Evolutionary conservation across 1,140 invertebrate genomes (phyloP).

Genomic region (Colletes gigas): DNA sequence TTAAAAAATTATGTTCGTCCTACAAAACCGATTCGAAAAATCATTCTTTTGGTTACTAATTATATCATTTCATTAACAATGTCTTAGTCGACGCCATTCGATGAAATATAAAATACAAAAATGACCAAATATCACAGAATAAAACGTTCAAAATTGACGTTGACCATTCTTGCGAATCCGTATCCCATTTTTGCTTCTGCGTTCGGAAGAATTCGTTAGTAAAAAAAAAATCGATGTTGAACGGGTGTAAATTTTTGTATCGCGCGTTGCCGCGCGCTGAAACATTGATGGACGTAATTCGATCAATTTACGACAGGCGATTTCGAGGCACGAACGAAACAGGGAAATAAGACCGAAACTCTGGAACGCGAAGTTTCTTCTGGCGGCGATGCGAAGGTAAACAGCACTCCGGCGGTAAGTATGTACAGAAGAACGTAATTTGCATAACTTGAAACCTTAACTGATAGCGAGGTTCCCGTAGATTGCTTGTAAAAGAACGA

Average conservation of each 20-base stretch:
- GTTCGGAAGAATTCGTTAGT: neutral
- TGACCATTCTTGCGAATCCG: neutral
- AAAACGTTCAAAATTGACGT: neutral
- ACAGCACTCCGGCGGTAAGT: slow-evolving; percentile 20
- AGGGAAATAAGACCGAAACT: slow-evolving; percentile 12
- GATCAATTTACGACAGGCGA: slow-evolving; percentile 17
- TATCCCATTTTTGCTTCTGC: neutral
- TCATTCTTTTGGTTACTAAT: too few relatives aligned
- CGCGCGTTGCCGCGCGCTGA: neutral
- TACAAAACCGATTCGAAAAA: neutral
- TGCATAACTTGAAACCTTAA: slow-evolving; percentile 47
- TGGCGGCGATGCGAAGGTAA: slow-evolving; percentile 24
- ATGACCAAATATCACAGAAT: too few relatives aligned
- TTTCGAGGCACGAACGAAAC: slow-evolving; percentile 20
- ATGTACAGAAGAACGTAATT: slow-evolving; percentile 43
- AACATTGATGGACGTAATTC: slow-evolving; percentile 35
- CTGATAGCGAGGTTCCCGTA: slow-evolving; percentile 31
- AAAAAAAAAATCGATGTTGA: too few relatives aligned
- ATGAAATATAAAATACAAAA: too few relatives aligned
- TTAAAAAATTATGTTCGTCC: slow-evolving; percentile 6
- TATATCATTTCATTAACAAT: too few relatives aligned
- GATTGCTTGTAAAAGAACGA: slow-evolving; percentile 32
- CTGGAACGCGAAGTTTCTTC: slow-evolving; percentile 33
- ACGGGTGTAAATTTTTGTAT: neutral
- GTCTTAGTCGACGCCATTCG: too few relatives aligned